Conservation (phyloP, 2,888 invertebrate genomes). For the Cerceris ruficornis region DNA sequence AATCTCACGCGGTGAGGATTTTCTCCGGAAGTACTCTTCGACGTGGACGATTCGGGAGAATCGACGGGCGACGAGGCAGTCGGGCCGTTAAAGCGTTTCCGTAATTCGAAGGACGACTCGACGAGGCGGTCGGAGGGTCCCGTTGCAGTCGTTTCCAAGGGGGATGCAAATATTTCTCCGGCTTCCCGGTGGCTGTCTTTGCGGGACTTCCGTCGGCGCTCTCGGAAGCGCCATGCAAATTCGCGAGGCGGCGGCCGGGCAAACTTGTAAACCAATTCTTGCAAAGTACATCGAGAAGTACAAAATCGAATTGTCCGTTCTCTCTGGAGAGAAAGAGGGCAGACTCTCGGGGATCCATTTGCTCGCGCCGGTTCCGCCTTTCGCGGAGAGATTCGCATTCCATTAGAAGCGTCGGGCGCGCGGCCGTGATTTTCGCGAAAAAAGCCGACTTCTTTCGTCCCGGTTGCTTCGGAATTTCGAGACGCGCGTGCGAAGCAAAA, state of each 20-base stretch:
- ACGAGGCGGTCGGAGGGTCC: background rate
- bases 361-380: constrained; percentile 4
- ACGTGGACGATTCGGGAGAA: no score
- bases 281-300: constrained; percentile 17
- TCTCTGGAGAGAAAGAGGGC: constrained; percentile 6
- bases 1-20: no score
- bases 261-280: constrained; percentile 27
- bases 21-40: no score
- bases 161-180: background rate
- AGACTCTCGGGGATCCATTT: constrained; percentile 13
- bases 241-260: background rate
- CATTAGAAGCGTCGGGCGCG: constrained; percentile 1
- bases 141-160: background rate
- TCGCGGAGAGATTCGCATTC: constrained; percentile 15
- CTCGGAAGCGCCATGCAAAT: constrained; percentile 10
- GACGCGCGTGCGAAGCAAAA: background rate
- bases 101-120: background rate
- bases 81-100: background rate
- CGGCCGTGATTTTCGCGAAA: background rate
- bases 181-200: background rate
- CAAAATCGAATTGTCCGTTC: constrained; percentile 24
- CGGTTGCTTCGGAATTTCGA: background rate
- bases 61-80: no score
- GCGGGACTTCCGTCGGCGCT: background rate
- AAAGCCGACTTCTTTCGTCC: background rate